Base-by-base conservation (phyloP, 1,140 invertebrate genomes). In the Metopolophium dirhodum region DNA sequence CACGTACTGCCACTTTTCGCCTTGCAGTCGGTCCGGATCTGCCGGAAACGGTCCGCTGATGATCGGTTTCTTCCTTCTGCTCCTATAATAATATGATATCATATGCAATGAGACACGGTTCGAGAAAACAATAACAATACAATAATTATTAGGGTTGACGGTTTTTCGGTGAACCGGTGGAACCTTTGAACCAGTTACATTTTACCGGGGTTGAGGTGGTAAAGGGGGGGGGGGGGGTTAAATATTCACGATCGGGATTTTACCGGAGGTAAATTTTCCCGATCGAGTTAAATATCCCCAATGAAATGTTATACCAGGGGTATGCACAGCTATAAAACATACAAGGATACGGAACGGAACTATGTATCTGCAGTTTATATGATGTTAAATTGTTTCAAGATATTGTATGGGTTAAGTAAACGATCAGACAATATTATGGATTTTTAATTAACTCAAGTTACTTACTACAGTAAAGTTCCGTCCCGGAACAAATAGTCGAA, bases 1-100 rank as follows among this genome's bases (percentile, higher is more conserved):
- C 30, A 93, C 91, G 82, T 93, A 86, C 47, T 51, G n/a, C 91
- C 91, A 93, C 37, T 93, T 93, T 49, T 93, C 91, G 23, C 91
- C 91, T 8, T 93, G 82, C 77, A 93, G 4, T 11, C 49, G n/a
- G 47, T 93, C 51, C 35, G 49, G 91, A 51, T 93, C 91, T 30
- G 91, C 91, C 49, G 91, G 91, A 30, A 93, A 54, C 49, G 91
- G 91, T 51, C 35, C 77, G 49, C 91, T 93, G 23, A 93, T 93
- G 1, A 68, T 54, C 11, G 82, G 91, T 41, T 93, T 93, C 26
- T 49, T 86, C 11, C 30, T n/a, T 2, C 26, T 51, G 51, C 7
- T 26, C 18, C 89, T 90, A 20, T 18, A 54, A 20, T 18, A 54
- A 37, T 37, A 37, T 30, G 2, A 37, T 37, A 37, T n/a, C 37